A percentile compares a stretch with the other conserved stretches of the same genome.
These are phyloP conservation scores for Trichogramma evanescens DNA, from an alignment of 2,888 invertebrate species.

Conservation along the genomic window DNA sequence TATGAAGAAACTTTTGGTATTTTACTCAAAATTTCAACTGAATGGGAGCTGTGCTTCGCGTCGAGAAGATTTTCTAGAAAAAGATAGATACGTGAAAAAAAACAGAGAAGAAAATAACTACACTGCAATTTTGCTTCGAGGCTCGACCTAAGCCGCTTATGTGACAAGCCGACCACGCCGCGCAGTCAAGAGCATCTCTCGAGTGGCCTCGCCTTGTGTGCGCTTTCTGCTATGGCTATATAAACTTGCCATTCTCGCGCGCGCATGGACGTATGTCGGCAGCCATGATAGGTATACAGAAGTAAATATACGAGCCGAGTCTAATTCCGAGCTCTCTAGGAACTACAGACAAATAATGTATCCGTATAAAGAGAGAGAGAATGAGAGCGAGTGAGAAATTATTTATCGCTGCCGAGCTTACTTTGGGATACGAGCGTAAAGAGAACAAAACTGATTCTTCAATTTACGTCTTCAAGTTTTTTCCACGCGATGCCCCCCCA, in stretches of 20 bases:
- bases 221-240: too few relatives aligned
- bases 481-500: too few relatives aligned
- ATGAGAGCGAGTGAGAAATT: too few relatives aligned
- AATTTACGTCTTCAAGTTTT: too few relatives aligned
- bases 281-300: slow-evolving; percentile 13
- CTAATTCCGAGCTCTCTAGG: too few relatives aligned
- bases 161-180: slow-evolving; percentile 23
- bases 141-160: slow-evolving; percentile 28
- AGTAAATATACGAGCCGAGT: too few relatives aligned
- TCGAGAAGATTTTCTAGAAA: not conserved
- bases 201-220: slow-evolving; percentile 13
- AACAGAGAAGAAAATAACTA: slow-evolving; percentile 18
- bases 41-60: not conserved
- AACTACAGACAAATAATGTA: too few relatives aligned
- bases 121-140: slow-evolving; percentile 25
- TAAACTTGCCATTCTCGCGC: not conserved
- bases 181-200: slow-evolving; percentile 15
- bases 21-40: not conserved
- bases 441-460: too few relatives aligned
- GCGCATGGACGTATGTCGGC: slow-evolving; percentile 27
- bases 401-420: too few relatives aligned
- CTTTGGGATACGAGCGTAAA: too few relatives aligned
- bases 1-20: too few relatives aligned
- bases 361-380: too few relatives aligned
- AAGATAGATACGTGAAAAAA: not conserved